phyloP scores from a whole-genome alignment of 1,140 invertebrate species.

The Trichonephila inaurata region DNA sequence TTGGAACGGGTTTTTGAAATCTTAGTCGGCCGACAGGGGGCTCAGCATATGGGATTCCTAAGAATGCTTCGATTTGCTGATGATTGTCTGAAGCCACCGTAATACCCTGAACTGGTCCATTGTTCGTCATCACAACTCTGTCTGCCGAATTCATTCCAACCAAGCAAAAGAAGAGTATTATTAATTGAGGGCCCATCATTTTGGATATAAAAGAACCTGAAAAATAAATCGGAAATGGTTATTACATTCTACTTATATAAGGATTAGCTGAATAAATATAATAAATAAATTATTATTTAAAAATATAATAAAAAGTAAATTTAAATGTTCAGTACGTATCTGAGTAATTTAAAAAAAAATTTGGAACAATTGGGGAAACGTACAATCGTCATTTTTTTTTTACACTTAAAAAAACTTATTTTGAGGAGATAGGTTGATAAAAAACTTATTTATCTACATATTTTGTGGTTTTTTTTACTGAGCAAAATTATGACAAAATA shows the following conservation, averaged over 20 bases:
- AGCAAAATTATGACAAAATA: too few species aligned
- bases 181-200: not conserved
- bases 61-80: slow-evolving; percentile 91
- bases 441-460: too few species aligned
- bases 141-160: not conserved
- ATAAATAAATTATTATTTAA: too few species aligned
- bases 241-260: not conserved
- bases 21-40: slow-evolving; percentile 92
- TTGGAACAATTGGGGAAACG: too few species aligned
- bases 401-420: too few species aligned
- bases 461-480: too few species aligned
- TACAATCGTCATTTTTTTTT: too few species aligned
- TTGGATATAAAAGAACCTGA: not conserved
- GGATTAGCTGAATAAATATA: not conserved
- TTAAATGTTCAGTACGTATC: too few species aligned
- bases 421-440: too few species aligned
- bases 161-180: not conserved
- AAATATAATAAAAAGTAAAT: too few species aligned
- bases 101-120: slow-evolving; percentile 53
- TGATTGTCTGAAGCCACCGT: not conserved
- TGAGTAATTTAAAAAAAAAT: too few species aligned
- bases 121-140: slow-evolving; percentile 65
- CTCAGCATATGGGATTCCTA: slow-evolving; percentile 96
- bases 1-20: slow-evolving; percentile 92
- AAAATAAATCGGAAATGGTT: not conserved